Conservation (phyloP, 2,113 vertebrate species). For the Ochotona princeps region DNA sequence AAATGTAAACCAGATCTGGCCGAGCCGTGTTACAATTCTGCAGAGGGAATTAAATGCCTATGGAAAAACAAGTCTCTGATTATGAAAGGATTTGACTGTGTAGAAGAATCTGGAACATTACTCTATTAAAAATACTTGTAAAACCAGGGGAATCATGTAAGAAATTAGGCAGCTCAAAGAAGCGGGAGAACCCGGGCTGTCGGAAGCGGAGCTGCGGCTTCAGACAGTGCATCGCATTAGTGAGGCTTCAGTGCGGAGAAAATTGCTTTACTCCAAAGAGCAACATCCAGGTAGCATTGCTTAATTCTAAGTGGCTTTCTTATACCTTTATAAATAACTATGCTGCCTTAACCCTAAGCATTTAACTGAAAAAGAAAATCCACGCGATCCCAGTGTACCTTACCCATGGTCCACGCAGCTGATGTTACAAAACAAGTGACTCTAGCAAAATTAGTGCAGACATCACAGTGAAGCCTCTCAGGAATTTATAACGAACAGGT, state of each 20-base stretch:
- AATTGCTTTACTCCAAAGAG: slow-evolving; percentile 58
- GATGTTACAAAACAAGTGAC: slow-evolving; percentile 43
- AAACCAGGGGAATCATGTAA: slow-evolving; percentile 75
- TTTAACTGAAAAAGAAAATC: not conserved
- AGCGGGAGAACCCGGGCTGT: slow-evolving; percentile 52
- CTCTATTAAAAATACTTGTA: slow-evolving; percentile 80
- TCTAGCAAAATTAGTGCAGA: slow-evolving; percentile 24
- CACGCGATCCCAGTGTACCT: not conserved
- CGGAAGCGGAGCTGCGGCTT: slow-evolving; percentile 65
- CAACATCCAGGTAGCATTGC: slow-evolving; percentile 1
- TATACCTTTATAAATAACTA: slow-evolving; percentile 47
- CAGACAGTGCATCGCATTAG: slow-evolving; percentile 40
- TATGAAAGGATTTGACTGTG: slow-evolving; percentile 73
- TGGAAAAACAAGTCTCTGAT: slow-evolving; percentile 76
- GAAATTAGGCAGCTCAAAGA: slow-evolving; percentile 79
- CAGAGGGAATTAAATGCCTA: slow-evolving; percentile 78
- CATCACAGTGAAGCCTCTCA: not conserved
- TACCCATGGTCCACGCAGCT: not conserved
- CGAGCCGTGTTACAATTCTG: slow-evolving; percentile 66
- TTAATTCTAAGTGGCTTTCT: slow-evolving; percentile 28
- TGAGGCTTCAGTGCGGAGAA: slow-evolving; percentile 9
- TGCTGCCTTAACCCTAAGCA: not conserved
- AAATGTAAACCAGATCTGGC: slow-evolving; percentile 74
- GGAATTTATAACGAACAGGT: slow-evolving; percentile 11
- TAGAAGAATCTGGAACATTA: slow-evolving; percentile 75